phyloP scores from a whole-genome alignment of 2,113 vertebrate genomes.

The Ammodramus savannarum region DNA sequence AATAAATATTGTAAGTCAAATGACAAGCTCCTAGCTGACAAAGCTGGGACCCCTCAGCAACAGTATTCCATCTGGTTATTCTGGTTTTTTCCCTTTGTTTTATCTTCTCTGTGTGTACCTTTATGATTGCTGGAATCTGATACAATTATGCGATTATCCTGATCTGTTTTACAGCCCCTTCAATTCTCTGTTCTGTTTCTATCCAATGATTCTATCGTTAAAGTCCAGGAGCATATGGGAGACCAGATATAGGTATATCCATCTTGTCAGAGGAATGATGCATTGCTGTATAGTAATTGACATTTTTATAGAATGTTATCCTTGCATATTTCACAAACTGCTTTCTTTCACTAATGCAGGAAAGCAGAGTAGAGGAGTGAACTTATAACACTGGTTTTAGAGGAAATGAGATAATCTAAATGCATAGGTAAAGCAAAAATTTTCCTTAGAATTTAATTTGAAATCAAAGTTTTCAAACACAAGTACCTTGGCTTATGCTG shows the following conservation, averaged over 20 bases:
- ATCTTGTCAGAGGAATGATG: neutral
- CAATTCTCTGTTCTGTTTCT: neutral
- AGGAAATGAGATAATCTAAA: neutral
- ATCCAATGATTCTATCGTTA: neutral
- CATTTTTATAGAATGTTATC: neutral
- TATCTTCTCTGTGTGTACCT: neutral
- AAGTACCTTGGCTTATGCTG: neutral
- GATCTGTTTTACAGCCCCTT: neutral
- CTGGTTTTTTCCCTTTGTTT: neutral
- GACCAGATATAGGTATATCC: neutral
- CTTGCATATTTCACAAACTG: neutral
- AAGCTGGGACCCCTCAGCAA: neutral
- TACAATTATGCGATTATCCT: neutral
- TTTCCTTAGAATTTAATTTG: neutral
- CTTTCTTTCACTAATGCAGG: neutral
- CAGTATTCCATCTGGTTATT: neutral
- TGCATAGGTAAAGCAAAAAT: neutral
- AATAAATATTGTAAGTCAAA: neutral
- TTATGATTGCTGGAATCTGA: neutral
- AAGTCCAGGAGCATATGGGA: neutral
- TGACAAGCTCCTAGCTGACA: neutral
- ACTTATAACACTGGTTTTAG: neutral
- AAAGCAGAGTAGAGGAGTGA: fast-evolving
- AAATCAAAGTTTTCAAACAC: neutral
- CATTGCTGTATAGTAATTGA: neutral